Evolutionary conservation across 2,888 invertebrate genomes (phyloP), one percentile per base, ranked within the genome.

Genomic region (Trichopria drosophilae): DNA sequence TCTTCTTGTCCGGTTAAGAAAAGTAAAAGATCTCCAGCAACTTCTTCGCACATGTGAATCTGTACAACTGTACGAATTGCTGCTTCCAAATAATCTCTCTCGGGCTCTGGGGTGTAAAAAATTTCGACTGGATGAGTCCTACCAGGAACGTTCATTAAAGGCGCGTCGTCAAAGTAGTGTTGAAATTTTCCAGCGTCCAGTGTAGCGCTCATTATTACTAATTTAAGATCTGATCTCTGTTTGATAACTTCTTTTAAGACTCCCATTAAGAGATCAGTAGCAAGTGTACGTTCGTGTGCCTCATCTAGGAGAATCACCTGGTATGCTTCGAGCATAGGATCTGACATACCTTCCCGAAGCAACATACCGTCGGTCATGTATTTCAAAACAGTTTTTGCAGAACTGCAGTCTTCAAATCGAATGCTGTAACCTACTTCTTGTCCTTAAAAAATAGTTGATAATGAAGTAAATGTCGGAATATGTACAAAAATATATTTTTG

Each of bases 351-450:
- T 80, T 99, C 99, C 55, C 99, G 81, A 23, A 99, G 79, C 75
- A 99, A 84, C 99, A 99, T 99, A 92, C 99, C 99, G 68, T 99
- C 98, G 10, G 99, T 99, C 94, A 98, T 94, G 75, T 99, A 98
- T 71, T 99, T 99, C 1, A 99, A 80, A 20, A 96, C 82, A 0
- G 98, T 99, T 70, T 89, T 91, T 0, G 90, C 84, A 1, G 94
- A 93, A 2, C 97, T 95, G 71, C 98, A 98, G 78, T 99, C 98
- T 77, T 99, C 99, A 72, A 99, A 99, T 82, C 99, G 90, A 72
- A 99, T 99, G 71, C 94, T 91, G 73, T 95, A 95, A 52, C 95
- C 95, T 16, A 95, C 94, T 78, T 95, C 92, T 69, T 91, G 87
- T 1, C 87, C 87, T 71, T 29, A 47, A 35, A 13, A 29, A 28